Evolutionary conservation across 2,113 vertebrate genomes (phyloP).

Genomic region (Asarcornis scutulata): DNA sequence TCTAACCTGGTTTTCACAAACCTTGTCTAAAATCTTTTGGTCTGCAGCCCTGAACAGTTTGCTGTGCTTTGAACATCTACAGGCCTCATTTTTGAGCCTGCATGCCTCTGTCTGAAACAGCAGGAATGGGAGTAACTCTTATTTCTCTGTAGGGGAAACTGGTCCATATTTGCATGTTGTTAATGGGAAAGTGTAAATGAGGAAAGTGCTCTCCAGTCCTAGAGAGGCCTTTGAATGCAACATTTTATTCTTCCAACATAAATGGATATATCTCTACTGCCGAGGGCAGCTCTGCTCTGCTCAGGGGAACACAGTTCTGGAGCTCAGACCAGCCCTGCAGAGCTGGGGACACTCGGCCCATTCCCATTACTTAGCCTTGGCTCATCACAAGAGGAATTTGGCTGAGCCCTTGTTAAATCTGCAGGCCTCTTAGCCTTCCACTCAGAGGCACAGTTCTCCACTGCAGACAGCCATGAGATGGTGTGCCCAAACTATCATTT

Average conservation of each 20-base stretch:
- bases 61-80: background rate
- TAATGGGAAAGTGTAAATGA: background rate
- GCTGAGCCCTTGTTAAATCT: background rate
- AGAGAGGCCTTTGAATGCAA: background rate
- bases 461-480: background rate
- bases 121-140: background rate
- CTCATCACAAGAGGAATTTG: background rate
- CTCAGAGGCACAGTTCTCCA: background rate
- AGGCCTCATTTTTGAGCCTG: background rate
- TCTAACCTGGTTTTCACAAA: background rate
- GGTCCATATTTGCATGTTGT: background rate
- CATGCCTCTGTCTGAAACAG: background rate
- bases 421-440: background rate
- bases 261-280: background rate
- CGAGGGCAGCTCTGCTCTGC: background rate
- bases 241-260: background rate
- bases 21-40: background rate
- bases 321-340: background rate
- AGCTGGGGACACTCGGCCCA: accelerated
- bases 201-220: background rate
- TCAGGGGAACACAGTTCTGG: accelerated
- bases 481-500: background rate
- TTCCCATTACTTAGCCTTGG: background rate
- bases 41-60: background rate
- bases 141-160: background rate